These are phyloP conservation scores for Pseudachorutes palmiensis DNA, from an alignment of 1,140 invertebrate genomes.

Conservation along the genomic window DNA sequence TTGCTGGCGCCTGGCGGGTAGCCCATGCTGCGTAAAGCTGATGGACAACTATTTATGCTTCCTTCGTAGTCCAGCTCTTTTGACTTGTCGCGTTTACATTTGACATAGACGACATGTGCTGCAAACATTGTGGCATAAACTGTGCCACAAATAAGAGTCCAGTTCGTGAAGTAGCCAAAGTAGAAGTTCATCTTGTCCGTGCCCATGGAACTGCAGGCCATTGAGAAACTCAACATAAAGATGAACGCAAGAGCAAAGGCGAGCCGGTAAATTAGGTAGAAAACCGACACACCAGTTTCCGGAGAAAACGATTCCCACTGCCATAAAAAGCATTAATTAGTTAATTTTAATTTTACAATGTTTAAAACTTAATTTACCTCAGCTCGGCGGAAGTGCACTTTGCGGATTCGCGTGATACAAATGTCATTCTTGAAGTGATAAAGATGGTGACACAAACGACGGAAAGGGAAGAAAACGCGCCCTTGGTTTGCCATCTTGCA, in stretches of 20 bases:
- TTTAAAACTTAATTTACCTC: background rate
- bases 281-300: background rate
- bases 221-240: background rate
- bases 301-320: background rate
- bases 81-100: background rate
- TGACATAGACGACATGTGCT: background rate
- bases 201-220: background rate
- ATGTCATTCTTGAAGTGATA: background rate
- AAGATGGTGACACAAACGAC: background rate
- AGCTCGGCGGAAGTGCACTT: background rate
- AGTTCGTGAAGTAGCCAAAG: background rate
- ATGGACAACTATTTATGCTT: background rate
- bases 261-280: background rate
- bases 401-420: background rate
- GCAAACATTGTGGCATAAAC: background rate
- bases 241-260: background rate
- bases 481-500: too few relatives aligned
- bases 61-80: background rate
- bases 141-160: background rate
- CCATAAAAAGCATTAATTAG: background rate
- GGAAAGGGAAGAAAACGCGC: background rate
- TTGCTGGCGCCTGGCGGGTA: too few relatives aligned
- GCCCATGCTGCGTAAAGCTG: too few relatives aligned
- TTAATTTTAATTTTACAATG: background rate
- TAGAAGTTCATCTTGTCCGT: background rate